Percentiles rank a stretch among this genome's conserved stretches.
phyloP scores from a whole-genome alignment of 30 jellyfish, hydroid and myxozoan genomes.

The Euphysa ruthae region DNA sequence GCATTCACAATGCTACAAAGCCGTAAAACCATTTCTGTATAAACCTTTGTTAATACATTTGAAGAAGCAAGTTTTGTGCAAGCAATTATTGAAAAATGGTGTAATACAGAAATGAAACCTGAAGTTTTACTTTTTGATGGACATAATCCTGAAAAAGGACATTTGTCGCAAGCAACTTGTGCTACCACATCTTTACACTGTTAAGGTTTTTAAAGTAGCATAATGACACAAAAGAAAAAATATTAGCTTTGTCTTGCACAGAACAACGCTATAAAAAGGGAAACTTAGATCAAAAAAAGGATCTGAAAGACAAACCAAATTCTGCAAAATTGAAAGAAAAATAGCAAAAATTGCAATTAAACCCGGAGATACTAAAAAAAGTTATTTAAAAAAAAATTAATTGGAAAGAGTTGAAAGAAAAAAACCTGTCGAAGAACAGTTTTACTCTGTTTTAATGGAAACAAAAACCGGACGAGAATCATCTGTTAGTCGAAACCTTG shows the following conservation, averaged over 20 bases:
- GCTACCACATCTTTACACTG: background rate
- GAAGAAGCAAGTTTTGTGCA: background rate
- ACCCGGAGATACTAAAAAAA: background rate
- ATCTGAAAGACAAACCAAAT: background rate
- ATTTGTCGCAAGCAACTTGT: background rate
- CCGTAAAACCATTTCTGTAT: background rate
- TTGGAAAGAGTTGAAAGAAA: background rate
- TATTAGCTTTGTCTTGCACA: background rate
- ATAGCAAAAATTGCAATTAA: background rate
- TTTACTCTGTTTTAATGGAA: background rate
- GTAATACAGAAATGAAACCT: background rate
- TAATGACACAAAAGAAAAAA: constrained; percentile 4
- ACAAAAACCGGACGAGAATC: background rate
- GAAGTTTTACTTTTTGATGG: background rate
- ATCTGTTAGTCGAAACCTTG: background rate
- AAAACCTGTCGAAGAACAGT: background rate
- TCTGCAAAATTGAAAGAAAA: background rate
- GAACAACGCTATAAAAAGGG: background rate
- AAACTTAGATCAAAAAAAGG: background rate
- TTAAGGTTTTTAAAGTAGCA: background rate
- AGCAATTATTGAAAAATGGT: background rate
- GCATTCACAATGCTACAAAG: too few relatives aligned
- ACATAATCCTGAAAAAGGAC: constrained; percentile 1
- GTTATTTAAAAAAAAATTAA: background rate
- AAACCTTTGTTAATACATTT: too few relatives aligned